Conservation (phyloP, 2,888 invertebrate species). For the Cantharis rufa region DNA sequence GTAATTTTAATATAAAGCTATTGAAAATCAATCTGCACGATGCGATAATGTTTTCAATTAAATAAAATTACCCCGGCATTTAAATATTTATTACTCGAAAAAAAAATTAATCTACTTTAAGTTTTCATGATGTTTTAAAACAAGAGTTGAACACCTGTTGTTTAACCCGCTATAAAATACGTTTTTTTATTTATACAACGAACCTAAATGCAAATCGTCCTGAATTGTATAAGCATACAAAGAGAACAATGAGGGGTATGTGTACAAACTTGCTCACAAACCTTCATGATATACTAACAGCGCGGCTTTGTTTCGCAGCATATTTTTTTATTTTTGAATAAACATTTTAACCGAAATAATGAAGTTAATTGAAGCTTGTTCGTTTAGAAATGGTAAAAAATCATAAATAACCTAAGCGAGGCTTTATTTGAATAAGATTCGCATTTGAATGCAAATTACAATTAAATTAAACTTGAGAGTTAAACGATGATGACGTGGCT, state of each 20-base stretch:
- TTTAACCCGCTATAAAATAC: constrained; percentile 8
- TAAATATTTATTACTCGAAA: neutral
- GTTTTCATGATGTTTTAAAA: constrained; percentile 6
- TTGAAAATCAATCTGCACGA: neutral
- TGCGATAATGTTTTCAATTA: neutral
- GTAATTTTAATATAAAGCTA: neutral
- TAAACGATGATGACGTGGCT: neutral
- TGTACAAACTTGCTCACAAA: neutral
- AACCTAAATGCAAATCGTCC: constrained; percentile 9
- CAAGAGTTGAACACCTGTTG: constrained; percentile 15
- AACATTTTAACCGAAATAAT: neutral
- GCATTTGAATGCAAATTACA: neutral
- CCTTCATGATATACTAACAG: neutral
- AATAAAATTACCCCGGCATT: neutral
- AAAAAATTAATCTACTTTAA: constrained; percentile 9
- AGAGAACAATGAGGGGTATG: neutral
- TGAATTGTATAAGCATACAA: neutral
- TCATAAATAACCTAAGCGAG: neutral
- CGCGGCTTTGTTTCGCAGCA: neutral
- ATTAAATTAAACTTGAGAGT: neutral
- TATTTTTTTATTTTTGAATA: neutral
- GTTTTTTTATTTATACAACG: constrained; percentile 3
- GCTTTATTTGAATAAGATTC: neutral
- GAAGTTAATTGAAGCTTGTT: neutral
- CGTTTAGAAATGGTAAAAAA: neutral